phyloP scores from a whole-genome alignment of 2,888 invertebrate genomes.

The Eristalis tenax region DNA sequence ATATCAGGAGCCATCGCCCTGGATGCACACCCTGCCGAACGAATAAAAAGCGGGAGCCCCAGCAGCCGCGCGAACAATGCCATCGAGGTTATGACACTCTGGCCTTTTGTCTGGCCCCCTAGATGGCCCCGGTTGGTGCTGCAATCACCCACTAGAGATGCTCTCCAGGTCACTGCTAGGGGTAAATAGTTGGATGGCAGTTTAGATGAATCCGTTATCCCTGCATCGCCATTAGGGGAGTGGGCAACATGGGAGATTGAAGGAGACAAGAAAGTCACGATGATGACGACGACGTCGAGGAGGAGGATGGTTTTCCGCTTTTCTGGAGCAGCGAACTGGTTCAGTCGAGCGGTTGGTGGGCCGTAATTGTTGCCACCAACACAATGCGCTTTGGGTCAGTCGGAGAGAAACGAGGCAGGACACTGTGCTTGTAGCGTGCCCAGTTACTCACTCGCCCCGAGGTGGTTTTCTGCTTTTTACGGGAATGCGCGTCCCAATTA shows the following conservation, averaged over 20 bases:
- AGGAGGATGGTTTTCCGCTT: background rate
- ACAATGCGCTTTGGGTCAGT: slow-evolving; percentile 52
- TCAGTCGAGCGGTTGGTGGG: slow-evolving; percentile 8
- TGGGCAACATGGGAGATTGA: background rate
- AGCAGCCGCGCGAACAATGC: slow-evolving; percentile 12
- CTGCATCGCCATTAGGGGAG: slow-evolving; percentile 22
- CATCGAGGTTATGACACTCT: slow-evolving; percentile 55
- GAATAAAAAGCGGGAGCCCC: slow-evolving; percentile 25
- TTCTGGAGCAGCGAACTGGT: slow-evolving; percentile 1
- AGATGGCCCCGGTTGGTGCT: background rate
- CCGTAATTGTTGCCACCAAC: slow-evolving; percentile 50
- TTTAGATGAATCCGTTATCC: slow-evolving; percentile 44
- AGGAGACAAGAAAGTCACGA: background rate
- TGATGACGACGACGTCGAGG: slow-evolving; percentile 2
- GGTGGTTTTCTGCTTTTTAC: slow-evolving; percentile 9
- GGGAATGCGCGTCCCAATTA: slow-evolving; percentile 42
- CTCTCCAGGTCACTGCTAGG: slow-evolving; percentile 45
- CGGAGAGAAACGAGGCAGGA: background rate
- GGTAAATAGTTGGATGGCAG: slow-evolving; percentile 46
- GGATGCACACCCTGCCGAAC: slow-evolving; percentile 36
- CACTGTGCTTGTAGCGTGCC: background rate
- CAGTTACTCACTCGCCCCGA: background rate
- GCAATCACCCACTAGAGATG: slow-evolving; percentile 30
- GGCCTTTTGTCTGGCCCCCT: slow-evolving; percentile 1
- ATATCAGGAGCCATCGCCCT: slow-evolving; percentile 1